A percentile compares a stretch with the other conserved stretches of the same genome.
These are phyloP conservation scores for Phyllotis vaccarum DNA, from an alignment of 2,797 vertebrate genomes.

Conservation along the genomic window DNA sequence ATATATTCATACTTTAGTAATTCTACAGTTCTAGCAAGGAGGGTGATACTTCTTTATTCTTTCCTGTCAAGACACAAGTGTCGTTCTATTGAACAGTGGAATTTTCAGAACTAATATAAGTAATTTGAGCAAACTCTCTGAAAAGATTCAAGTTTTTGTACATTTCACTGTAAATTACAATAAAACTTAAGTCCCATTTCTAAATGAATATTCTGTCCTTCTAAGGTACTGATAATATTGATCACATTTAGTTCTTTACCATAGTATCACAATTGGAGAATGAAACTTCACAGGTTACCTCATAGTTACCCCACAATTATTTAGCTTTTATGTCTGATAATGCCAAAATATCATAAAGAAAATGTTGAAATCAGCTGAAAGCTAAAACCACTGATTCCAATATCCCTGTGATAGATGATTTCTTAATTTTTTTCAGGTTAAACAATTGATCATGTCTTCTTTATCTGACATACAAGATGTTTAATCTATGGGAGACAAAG, in stretches of 20 bases:
- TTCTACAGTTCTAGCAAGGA: not conserved
- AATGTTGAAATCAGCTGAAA: not conserved
- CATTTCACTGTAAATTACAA: not conserved
- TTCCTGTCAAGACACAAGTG: not conserved
- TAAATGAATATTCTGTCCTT: not conserved
- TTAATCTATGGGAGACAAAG: not conserved
- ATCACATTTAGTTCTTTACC: not conserved
- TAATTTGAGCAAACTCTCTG: not conserved
- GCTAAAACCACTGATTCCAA: not conserved
- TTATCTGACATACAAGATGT: not conserved
- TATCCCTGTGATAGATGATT: not conserved
- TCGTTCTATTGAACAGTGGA: not conserved
- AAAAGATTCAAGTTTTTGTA: not conserved
- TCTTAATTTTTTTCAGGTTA: not conserved
- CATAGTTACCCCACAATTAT: not conserved
- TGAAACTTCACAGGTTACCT: not conserved
- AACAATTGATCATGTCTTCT: not conserved
- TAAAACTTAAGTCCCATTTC: not conserved
- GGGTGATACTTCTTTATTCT: not conserved
- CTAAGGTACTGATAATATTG: not conserved
- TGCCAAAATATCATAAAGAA: not conserved
- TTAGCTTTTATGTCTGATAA: conserved; percentile 4
- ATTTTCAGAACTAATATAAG: not conserved
- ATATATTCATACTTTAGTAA: conserved; percentile 30
- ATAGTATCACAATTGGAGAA: not conserved